Evolutionary conservation across 2,888 invertebrate species (phyloP).

Genomic region (Heteromyza rotundicornis): DNA sequence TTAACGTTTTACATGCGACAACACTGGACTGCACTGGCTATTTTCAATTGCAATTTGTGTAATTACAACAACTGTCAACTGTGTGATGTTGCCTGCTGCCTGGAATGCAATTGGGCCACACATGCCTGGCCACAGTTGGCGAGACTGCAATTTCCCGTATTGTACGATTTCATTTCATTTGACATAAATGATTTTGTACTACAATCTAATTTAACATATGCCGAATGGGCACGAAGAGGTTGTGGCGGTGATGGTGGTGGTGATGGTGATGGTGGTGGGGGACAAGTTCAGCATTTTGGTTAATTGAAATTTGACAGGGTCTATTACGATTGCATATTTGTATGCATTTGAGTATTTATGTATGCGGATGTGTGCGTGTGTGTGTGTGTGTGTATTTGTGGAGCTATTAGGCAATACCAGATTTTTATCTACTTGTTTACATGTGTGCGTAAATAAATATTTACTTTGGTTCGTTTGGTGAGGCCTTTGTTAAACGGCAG

Average conservation of each 20-base stretch:
- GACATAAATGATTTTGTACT: slow-evolving; percentile 44
- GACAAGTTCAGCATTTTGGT: neutral
- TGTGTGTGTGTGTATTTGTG: neutral
- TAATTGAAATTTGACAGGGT: slow-evolving; percentile 33
- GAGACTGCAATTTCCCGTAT: no score
- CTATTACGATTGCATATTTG: slow-evolving; percentile 18
- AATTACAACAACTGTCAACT: slow-evolving; percentile 30
- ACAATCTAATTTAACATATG: slow-evolving; percentile 26
- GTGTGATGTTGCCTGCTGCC: neutral
- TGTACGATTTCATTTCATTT: slow-evolving; percentile 40
- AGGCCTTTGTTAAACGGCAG: no score
- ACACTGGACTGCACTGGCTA: slow-evolving; percentile 31
- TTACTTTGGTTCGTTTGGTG: neutral
- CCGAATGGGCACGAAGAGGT: slow-evolving; percentile 4
- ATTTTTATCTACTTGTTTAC: neutral
- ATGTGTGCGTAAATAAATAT: neutral
- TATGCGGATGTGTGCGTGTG: neutral
- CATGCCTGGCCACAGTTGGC: neutral
- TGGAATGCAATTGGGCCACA: neutral
- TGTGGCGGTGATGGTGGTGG: neutral
- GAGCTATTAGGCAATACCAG: neutral
- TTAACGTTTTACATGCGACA: neutral
- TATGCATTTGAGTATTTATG: neutral
- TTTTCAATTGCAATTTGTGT: slow-evolving; percentile 38
- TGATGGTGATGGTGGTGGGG: neutral